Evolutionary conservation across 2,888 invertebrate genomes (phyloP).

Genomic region (Cheilosia urbana): DNA sequence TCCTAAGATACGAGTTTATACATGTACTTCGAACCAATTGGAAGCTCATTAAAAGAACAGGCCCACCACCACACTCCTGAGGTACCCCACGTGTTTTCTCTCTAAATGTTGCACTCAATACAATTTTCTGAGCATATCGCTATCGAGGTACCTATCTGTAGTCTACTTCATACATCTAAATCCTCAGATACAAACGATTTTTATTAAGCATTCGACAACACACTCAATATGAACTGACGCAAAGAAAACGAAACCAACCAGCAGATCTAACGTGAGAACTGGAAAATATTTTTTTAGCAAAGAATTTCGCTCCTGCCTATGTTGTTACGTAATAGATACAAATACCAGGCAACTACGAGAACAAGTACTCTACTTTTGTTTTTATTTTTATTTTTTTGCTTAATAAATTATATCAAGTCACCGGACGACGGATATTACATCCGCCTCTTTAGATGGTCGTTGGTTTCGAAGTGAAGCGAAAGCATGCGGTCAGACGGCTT

Average conservation of each 20-base stretch:
- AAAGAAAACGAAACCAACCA: conserved; percentile 23
- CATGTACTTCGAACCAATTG: too few relatives aligned
- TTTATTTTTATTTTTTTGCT: conserved; percentile 26
- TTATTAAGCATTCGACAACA: conserved; percentile 4
- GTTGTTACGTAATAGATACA: conserved; percentile 51
- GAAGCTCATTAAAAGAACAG: too few relatives aligned
- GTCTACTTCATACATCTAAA: not conserved
- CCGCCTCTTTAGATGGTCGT: conserved; percentile 63
- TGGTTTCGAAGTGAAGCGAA: conserved; percentile 62
- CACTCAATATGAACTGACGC: not conserved
- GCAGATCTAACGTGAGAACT: conserved; percentile 21
- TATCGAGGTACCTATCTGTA: not conserved
- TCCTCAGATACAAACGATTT: not conserved
- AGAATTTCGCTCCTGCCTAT: conserved; percentile 31
- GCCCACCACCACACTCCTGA: too few relatives aligned
- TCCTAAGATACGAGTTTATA: too few relatives aligned
- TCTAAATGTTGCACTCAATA: too few relatives aligned
- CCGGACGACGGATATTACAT: conserved; percentile 74
- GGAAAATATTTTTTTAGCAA: conserved; percentile 17
- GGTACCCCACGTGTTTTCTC: too few relatives aligned
- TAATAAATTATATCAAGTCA: conserved; percentile 70
- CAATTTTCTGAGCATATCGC: too few relatives aligned
- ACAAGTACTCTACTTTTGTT: conserved; percentile 17
- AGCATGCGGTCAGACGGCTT: conserved; percentile 62
- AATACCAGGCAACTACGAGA: conserved; percentile 35